phyloP scores from a whole-genome alignment of 2,888 invertebrate species.

The Axea sp. region DNA sequence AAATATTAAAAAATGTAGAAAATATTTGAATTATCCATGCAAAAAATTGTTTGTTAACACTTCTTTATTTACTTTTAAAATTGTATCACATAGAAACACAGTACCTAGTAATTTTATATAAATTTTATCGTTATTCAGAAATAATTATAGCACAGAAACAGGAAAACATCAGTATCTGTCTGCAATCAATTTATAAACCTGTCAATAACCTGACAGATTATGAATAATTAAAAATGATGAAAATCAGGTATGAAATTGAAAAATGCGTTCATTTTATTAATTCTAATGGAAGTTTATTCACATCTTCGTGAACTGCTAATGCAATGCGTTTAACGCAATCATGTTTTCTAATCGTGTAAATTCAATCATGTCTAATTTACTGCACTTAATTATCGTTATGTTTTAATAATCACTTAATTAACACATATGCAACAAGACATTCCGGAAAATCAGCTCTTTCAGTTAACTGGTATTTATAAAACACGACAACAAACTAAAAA shows the following conservation, averaged over 20 bases:
- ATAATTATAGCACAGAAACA: slow-evolving; percentile 6
- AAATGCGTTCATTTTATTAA: slow-evolving; percentile 30
- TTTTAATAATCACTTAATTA: slow-evolving; percentile 22
- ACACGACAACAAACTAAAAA: background rate
- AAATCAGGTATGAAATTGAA: slow-evolving; percentile 21
- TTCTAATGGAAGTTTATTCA: slow-evolving; percentile 21
- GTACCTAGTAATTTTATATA: no score
- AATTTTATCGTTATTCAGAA: background rate
- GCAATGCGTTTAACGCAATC: slow-evolving; percentile 17
- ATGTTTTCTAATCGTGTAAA: slow-evolving; percentile 50
- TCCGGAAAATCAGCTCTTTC: slow-evolving; percentile 8
- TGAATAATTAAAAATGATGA: slow-evolving; percentile 10
- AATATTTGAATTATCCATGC: no score
- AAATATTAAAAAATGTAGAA: no score
- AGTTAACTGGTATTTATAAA: slow-evolving; percentile 13
- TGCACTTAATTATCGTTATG: slow-evolving; percentile 34
- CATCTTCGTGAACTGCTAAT: background rate
- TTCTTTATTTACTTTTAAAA: no score
- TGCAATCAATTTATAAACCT: slow-evolving; percentile 20
- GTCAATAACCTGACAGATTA: slow-evolving; percentile 21
- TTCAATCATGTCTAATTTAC: slow-evolving; percentile 39
- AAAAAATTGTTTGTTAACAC: no score
- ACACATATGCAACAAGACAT: slow-evolving; percentile 16
- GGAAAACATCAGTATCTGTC: slow-evolving; percentile 19
- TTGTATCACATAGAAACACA: no score